phyloP scores from a whole-genome alignment of 2,888 invertebrate species.

The Pachydiplax longipennis region DNA sequence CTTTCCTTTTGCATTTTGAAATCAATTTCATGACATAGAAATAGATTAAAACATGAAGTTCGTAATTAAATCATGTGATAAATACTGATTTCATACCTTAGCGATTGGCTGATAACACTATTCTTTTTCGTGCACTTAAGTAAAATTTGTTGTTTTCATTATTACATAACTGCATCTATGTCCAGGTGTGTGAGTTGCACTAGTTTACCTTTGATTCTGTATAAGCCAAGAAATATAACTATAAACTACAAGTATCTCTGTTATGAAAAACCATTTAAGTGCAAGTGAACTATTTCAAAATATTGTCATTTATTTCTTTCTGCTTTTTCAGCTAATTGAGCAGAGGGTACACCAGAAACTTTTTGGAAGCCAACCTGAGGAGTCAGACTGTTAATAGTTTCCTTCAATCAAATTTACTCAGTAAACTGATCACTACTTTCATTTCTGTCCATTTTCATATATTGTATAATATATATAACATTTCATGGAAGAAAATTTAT shows the following conservation, averaged over 20 bases:
- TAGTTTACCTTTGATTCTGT: not conserved
- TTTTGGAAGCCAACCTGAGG: slow-evolving; percentile 15
- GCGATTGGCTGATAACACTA: too few relatives aligned
- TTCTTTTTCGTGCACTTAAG: too few relatives aligned
- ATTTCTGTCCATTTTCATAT: slow-evolving; percentile 7
- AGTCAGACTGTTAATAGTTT: slow-evolving; percentile 17
- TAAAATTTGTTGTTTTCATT: too few relatives aligned
- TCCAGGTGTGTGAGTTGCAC: not conserved
- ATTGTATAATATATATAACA: not conserved
- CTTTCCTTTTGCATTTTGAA: too few relatives aligned
- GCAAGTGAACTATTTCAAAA: not conserved
- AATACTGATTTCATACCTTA: too few relatives aligned
- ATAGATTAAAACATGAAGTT: too few relatives aligned
- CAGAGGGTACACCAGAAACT: slow-evolving; percentile 42
- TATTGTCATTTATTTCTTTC: not conserved
- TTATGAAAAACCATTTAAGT: too few relatives aligned
- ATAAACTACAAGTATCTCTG: not conserved
- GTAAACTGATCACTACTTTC: not conserved
- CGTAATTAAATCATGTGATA: too few relatives aligned
- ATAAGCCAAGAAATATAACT: not conserved
- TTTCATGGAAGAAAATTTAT: not conserved
- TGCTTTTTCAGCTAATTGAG: slow-evolving; percentile 42
- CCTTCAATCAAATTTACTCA: not conserved
- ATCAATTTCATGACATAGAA: too few relatives aligned
- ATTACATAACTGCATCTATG: not conserved